A percentile compares a stretch with the other conserved stretches of the same genome.
These are phyloP conservation scores for Andricus curvator DNA, from an alignment of 2,888 invertebrate species.

Conservation along the genomic window DNA sequence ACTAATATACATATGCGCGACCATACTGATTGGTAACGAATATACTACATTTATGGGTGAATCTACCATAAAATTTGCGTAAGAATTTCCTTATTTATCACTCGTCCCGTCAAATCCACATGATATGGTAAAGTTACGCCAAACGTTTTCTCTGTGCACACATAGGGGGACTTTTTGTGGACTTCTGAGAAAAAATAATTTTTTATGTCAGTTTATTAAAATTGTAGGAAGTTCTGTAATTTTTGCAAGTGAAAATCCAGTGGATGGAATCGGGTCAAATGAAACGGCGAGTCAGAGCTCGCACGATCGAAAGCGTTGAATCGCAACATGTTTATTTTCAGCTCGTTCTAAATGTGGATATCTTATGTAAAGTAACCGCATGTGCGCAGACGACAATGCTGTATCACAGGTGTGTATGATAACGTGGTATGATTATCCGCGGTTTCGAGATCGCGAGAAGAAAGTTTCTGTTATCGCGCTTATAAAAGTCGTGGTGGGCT, in stretches of 20 bases:
- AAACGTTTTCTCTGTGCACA: no score
- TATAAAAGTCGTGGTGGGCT: not conserved
- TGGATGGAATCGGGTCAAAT: conserved; percentile 37
- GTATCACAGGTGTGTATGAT: conserved; percentile 57
- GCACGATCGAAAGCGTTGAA: conserved; percentile 60
- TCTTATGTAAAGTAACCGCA: conserved; percentile 64
- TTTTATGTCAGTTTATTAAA: not conserved
- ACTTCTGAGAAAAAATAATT: no score
- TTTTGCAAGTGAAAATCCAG: conserved; percentile 24
- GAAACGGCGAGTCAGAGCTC: conserved; percentile 22
- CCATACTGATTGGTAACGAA: no score
- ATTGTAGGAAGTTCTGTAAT: not conserved
- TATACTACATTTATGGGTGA: no score
- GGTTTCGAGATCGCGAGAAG: conserved; percentile 26
- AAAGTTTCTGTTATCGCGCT: conserved; percentile 6
- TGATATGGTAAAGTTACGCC: no score
- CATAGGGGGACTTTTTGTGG: no score
- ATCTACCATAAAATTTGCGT: no score
- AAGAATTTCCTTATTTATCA: no score
- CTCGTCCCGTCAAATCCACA: no score
- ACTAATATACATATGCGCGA: no score
- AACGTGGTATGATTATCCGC: conserved; percentile 44
- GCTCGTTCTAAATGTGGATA: conserved; percentile 61
- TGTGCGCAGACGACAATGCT: conserved; percentile 60
- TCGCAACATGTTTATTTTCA: conserved; percentile 63